Evolutionary conservation across 2,797 vertebrate genomes (phyloP), one percentile per base, ranked within the genome.

Genomic region (Muraenolepis orangiensis): DNA sequence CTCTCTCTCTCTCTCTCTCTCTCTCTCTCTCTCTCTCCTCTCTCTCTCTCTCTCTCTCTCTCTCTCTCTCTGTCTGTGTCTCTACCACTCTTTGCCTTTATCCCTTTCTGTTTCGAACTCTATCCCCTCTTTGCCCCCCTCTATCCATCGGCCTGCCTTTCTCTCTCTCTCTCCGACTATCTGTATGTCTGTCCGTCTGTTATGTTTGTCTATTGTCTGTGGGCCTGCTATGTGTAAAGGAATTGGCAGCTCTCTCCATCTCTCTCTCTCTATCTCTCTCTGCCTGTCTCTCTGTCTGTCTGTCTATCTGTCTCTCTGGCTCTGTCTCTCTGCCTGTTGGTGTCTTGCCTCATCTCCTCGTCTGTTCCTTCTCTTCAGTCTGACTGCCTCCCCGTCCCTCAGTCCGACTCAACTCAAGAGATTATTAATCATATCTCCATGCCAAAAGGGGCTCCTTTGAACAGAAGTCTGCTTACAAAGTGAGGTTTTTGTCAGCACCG

Each of bases 401-500:
- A n/a, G n/a, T n/a, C n/a, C n/a, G n/a, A n/a, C 46, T 6, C 3
- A 51, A 51, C 46, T 51, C 46, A 51, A 51, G 18, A 20, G 46
- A 18, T 84, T 75, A 79, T 85, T 82, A 81, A 73, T 82, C 87
- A 85, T 83, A 75, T 83, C 79, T 82, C 72, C 1, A 30, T 82
- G 83, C 87, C 85, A 87, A 80, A 86, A 85, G 72, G 82, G 74
- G 32, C 73, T 85, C 73, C 67, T 80, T 70, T 80, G 73, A 70
- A 79, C 74, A 84, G 78, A 75, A 78, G 66, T 36, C 73, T 61
- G 82, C 82, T 79, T 79, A 18, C 6, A 51, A 51, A 46, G 30
- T 69, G 72, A 0, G 20, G 32, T 31, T 86, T 76, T 81, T 83
- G 76, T 80, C n/a, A n/a, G n/a, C n/a, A n/a, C n/a, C n/a, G n/a